These are phyloP conservation scores for Liparis tanakae DNA, from an alignment of 2,797 vertebrate genomes.

Conservation along the genomic window DNA sequence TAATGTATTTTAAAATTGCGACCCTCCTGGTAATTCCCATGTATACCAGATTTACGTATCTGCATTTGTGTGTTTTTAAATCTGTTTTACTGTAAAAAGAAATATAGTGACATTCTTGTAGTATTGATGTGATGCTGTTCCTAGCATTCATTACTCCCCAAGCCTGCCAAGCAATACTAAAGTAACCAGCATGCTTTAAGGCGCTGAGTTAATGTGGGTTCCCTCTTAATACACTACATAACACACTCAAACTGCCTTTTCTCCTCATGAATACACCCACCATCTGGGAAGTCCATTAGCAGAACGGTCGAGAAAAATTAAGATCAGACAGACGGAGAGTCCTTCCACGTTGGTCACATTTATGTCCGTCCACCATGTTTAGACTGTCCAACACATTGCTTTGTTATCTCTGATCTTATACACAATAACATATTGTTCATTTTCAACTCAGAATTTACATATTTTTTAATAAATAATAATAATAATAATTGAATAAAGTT, in stretches of 20 bases:
- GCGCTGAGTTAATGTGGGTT: neutral
- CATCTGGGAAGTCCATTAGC: neutral
- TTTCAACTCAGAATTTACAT: slow-evolving; percentile 9
- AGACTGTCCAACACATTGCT: neutral
- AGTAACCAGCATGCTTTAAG: neutral
- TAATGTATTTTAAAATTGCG: neutral
- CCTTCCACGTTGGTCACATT: neutral
- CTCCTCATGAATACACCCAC: neutral
- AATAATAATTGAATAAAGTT: neutral
- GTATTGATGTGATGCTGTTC: neutral
- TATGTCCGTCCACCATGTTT: neutral
- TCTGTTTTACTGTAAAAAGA: neutral
- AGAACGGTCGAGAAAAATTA: neutral
- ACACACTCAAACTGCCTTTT: neutral
- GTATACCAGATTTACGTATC: neutral
- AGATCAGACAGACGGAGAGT: neutral
- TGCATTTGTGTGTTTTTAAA: too few species aligned
- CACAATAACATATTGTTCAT: neutral
- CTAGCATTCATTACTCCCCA: neutral
- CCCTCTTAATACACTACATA: neutral
- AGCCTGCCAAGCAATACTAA: neutral
- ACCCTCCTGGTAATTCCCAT: neutral
- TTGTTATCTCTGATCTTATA: too few species aligned
- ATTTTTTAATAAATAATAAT: neutral
- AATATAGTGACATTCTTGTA: neutral